Percentiles rank a stretch among this genome's conserved stretches.
phyloP scores from a whole-genome alignment of 2,113 vertebrate genomes.

The Stegastes partitus region DNA sequence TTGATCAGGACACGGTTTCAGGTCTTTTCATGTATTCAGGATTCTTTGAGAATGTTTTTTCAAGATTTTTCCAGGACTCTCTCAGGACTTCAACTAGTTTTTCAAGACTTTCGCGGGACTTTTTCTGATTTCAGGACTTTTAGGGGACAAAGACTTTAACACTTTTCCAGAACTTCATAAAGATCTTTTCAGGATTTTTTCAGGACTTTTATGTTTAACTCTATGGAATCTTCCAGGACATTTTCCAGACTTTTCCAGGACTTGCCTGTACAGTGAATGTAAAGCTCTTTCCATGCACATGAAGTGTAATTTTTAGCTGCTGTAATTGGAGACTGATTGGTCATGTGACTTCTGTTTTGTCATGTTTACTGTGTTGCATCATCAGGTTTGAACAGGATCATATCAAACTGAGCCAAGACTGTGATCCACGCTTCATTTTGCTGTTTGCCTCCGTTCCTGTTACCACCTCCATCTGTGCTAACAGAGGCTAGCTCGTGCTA shows the following conservation, averaged over 20 bases:
- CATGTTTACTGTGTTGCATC: neutral
- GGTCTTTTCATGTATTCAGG: neutral
- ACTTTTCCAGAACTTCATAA: no score
- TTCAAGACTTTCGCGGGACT: neutral
- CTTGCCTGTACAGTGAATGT: conserved; percentile 15
- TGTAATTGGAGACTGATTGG: neutral
- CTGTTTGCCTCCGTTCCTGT: neutral
- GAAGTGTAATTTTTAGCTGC: conserved; percentile 25
- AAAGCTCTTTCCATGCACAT: conserved; percentile 1
- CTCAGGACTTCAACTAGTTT: no score
- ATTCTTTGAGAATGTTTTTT: neutral
- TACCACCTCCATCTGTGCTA: neutral
- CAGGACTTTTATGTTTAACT: neutral
- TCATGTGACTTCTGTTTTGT: conserved; percentile 8
- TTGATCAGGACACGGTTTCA: no score
- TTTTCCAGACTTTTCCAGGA: conserved; percentile 2
- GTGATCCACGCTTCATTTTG: neutral
- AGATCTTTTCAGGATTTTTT: neutral
- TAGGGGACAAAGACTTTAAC: no score
- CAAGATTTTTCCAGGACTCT: neutral
- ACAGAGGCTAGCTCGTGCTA: neutral
- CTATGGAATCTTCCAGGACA: neutral
- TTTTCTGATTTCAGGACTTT: neutral
- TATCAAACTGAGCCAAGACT: conserved; percentile 18
- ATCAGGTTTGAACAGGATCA: conserved; percentile 10